phyloP scores from a whole-genome alignment of 2,113 vertebrate genomes.

The Microcebus murinus region DNA sequence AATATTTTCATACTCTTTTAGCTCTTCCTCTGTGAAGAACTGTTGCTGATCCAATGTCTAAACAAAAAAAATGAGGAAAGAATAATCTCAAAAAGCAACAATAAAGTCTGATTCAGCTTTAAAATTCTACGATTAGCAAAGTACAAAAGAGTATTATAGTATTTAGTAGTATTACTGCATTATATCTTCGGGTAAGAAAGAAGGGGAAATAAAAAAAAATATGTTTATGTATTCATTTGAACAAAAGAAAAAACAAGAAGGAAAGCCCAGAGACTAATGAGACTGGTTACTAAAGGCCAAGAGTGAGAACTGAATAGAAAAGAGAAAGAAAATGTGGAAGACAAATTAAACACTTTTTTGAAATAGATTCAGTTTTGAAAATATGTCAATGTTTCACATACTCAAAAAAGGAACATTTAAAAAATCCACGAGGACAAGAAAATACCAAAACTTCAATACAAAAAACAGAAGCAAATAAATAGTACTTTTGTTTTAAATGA shows the following conservation, averaged over 20 bases:
- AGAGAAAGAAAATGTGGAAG: background rate
- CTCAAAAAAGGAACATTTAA: background rate
- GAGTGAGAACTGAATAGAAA: background rate
- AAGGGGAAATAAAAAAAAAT: background rate
- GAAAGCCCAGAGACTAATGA: background rate
- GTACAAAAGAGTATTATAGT: background rate
- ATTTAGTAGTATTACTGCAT: background rate
- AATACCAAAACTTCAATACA: background rate
- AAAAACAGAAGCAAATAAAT: slow-evolving; percentile 46
- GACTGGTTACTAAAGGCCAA: background rate
- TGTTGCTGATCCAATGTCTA: slow-evolving; percentile 97
- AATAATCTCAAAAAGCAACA: background rate
- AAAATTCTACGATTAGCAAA: slow-evolving; percentile 12
- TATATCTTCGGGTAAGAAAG: background rate
- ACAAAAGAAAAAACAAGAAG: background rate
- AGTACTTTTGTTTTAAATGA: slow-evolving; percentile 41
- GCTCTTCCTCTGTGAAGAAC: slow-evolving; percentile 94
- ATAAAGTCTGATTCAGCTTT: slow-evolving; percentile 15
- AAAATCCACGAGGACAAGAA: background rate
- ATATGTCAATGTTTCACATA: background rate
- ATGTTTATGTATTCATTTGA: background rate
- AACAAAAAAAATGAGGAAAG: slow-evolving; percentile 48
- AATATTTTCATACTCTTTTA: slow-evolving; percentile 95
- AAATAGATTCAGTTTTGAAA: background rate
- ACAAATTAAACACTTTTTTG: background rate